Conservation (phyloP, 2,113 vertebrate genomes). For the Pheucticus melanocephalus region DNA sequence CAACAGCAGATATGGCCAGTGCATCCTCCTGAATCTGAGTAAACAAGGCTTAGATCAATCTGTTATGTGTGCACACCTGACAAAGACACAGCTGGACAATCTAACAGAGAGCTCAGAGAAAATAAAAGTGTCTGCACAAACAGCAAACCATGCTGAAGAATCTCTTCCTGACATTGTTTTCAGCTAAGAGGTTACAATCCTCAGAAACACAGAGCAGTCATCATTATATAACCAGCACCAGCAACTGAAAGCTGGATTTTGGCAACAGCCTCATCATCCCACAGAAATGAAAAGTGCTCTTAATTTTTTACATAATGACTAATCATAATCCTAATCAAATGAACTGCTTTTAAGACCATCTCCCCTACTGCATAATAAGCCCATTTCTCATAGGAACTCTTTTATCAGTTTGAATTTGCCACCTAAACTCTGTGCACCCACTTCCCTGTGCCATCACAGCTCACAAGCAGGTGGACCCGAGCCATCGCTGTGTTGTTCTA, state of each 20-base stretch:
- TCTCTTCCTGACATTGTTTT: background rate
- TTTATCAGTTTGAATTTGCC: background rate
- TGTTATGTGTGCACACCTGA: background rate
- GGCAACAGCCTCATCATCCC: background rate
- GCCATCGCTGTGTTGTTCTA: fast-evolving
- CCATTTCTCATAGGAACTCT: background rate
- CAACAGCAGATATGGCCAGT: background rate
- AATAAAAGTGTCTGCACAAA: background rate
- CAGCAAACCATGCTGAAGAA: background rate
- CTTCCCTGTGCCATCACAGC: background rate
- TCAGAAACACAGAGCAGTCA: background rate
- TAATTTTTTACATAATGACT: background rate
- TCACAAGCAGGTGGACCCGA: background rate
- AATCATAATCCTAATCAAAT: background rate
- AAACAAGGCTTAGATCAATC: background rate
- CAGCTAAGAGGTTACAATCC: background rate
- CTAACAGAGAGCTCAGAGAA: background rate
- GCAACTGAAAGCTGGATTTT: background rate
- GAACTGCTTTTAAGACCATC: background rate
- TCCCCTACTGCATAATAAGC: background rate
- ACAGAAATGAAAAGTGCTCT: background rate
- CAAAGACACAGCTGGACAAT: background rate
- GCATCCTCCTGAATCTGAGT: background rate
- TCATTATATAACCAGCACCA: background rate
- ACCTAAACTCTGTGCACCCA: background rate